Base-by-base conservation (phyloP, 2,888 invertebrate genomes). In the Trissolcus brochymenae region DNA sequence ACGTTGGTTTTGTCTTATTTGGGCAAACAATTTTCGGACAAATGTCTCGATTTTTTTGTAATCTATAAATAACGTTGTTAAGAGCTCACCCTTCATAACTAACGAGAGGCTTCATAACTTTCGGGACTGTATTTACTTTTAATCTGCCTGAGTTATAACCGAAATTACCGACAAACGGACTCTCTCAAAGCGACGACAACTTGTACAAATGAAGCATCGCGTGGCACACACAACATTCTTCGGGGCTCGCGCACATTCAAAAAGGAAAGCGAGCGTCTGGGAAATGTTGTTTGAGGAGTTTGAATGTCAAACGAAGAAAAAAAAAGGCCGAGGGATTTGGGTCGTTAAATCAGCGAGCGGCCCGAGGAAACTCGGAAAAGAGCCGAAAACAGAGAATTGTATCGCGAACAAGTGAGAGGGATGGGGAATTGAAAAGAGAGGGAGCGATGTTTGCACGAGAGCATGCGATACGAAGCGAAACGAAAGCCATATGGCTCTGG, bases 11-110 rank as follows among this genome's bases (percentile, higher is more conserved):
- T 46, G 53, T 59, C 51, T 59, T 46, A 25, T 19, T 53, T 16
- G 53, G 29, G 6, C 65, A 59, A 75, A 68, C 49, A 59, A 68
- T 68, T 29, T 56, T 29, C 13, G 68, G 57, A 51, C 40, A 57
- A 67, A 43, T 29, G 54, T 35, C 16, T 57, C 35, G 13, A 53
- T 70, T 43, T 50, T 29, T 64, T 66, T 67, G 65, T 51, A 57
- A 76, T 76, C 76, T 76, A 76, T 76, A 76, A 76, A 76, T 76
- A 76, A 76, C 66, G 76, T 66, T 65, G 75, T 75, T 76, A 76
- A 76, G 70, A 65, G 70, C 55, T 46, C 70, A 71, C 66, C 76
- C 76, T 25, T 71, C 76, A 71, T 76, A 76, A 76, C 71, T 71
- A 60, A 71, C 71, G 62, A 57, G 35, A 35, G 53, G 41, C 51